Base-by-base conservation (phyloP, 2,888 invertebrate species). In the Melanostoma scalare region DNA sequence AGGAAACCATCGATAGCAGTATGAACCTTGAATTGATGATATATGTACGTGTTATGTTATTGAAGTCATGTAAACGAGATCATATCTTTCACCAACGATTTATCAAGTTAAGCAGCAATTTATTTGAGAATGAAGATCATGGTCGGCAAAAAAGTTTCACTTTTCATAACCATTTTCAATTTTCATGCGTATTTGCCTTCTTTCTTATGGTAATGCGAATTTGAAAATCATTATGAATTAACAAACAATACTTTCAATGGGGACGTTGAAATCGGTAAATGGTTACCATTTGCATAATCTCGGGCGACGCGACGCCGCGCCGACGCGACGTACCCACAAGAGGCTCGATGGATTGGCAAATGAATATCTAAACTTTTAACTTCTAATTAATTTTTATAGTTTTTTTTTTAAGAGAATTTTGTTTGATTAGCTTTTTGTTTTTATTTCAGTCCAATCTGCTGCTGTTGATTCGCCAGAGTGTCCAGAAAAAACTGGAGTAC, bases 401-500 rank as follows among this genome's bases (percentile, higher is more conserved):
- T 46, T 8, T n/a, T 4, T 40, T 30, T 4, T 48, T 42, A 46
- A 68, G 61, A 9, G 10, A 53, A 74, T 33, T 52, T 53, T 9
- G 35, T 40, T 40, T 79, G 36, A 35, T 71, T 44, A 52, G 3
- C 42, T 53, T 69, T 73, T 75, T 74, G 42, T 71, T 80, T 79
- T 86, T 85, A 86, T 92, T 92, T 72, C 92, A 95, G 95, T 92
- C 61, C 92, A 93, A 73, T 94, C 94, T 9, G 91, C 95, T 44
- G 92, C 94, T 60, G 93, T 94, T 84, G 92, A 93, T 85, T 93
- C 94, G 2, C 96, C 96, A 4, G 93, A 93, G 36, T 97, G 97
- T 89, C 97, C 97, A 1, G 96, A 97, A 88, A 94, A 93, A 65
- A 92, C 95, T 88, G 97, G 97, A 48, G 94, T 95, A 8, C 95